phyloP scores from a whole-genome alignment of 2,113 vertebrate genomes.

The Sylvietta virens region DNA sequence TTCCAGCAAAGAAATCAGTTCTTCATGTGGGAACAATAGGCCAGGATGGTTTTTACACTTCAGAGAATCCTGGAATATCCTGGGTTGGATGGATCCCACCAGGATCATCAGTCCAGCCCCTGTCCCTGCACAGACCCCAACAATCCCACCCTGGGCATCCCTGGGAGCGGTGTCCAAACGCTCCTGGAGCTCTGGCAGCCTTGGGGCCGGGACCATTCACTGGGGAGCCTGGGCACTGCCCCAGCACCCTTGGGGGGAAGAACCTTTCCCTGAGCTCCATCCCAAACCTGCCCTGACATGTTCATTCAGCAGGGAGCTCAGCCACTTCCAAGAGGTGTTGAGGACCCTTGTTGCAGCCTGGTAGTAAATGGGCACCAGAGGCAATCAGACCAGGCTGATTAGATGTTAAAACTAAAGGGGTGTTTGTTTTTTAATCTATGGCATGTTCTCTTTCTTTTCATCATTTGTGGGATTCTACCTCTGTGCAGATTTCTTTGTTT shows the following conservation, averaged over 20 bases:
- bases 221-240: background rate
- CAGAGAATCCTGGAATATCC: background rate
- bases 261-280: background rate
- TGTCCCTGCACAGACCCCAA: background rate
- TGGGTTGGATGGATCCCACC: rapidly evolving
- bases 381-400: no score
- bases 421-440: background rate
- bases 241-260: background rate
- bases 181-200: background rate
- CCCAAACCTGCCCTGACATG: background rate
- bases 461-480: background rate
- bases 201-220: background rate
- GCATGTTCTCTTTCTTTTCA: background rate
- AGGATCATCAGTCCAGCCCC: rapidly evolving
- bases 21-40: background rate
- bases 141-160: background rate
- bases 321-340: background rate
- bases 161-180: background rate
- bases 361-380: background rate
- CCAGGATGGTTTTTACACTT: background rate
- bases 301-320: background rate
- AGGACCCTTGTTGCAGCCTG: background rate
- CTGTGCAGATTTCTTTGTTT: background rate
- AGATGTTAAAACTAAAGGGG: background rate
- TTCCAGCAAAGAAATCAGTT: background rate